Evolutionary conservation across 2,113 vertebrate species (phyloP).

Genomic region (Gadus chalcogrammus): DNA sequence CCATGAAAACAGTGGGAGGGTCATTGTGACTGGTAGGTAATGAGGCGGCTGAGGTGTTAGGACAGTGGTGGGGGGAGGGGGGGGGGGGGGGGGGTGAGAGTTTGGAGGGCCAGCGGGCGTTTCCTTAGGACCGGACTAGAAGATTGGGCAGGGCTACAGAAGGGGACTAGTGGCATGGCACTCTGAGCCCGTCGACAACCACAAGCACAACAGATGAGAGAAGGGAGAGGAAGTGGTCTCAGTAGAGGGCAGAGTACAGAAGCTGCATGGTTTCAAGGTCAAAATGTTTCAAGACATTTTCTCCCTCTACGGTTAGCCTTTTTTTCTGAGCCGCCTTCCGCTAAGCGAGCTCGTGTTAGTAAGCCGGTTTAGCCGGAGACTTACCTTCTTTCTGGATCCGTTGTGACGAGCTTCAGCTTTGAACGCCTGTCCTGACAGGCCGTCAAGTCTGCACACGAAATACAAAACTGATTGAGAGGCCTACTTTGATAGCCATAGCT

Average conservation of each 20-base stretch:
- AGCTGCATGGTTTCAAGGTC: neutral
- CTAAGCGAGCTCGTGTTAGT: slow-evolving; percentile 11
- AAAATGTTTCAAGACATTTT: slow-evolving; percentile 1
- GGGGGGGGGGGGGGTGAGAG: no score
- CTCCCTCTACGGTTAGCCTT: neutral
- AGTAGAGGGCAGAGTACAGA: slow-evolving; percentile 13
- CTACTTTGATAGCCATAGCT: neutral
- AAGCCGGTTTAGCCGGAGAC: slow-evolving; percentile 53
- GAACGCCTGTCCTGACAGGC: slow-evolving; percentile 67
- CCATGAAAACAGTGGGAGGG: slow-evolving; percentile 17
- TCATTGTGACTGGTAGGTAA: slow-evolving; percentile 39
- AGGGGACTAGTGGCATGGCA: slow-evolving; percentile 44
- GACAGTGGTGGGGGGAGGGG: neutral
- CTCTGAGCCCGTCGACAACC: slow-evolving; percentile 54
- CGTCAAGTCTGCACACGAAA: slow-evolving; percentile 35
- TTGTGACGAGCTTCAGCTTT: slow-evolving; percentile 66
- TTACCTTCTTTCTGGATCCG: slow-evolving; percentile 61
- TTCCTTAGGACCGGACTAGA: slow-evolving; percentile 41
- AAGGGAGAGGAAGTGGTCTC: slow-evolving; percentile 31
- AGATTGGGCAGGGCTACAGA: slow-evolving; percentile 54
- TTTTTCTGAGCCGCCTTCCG: neutral
- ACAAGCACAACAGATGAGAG: slow-evolving; percentile 33
- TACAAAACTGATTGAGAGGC: neutral
- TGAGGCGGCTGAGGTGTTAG: slow-evolving; percentile 20
- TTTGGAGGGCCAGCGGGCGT: no score